These are phyloP conservation scores for Linepithema humile DNA, from an alignment of 1,140 invertebrate species.

Conservation along the genomic window DNA sequence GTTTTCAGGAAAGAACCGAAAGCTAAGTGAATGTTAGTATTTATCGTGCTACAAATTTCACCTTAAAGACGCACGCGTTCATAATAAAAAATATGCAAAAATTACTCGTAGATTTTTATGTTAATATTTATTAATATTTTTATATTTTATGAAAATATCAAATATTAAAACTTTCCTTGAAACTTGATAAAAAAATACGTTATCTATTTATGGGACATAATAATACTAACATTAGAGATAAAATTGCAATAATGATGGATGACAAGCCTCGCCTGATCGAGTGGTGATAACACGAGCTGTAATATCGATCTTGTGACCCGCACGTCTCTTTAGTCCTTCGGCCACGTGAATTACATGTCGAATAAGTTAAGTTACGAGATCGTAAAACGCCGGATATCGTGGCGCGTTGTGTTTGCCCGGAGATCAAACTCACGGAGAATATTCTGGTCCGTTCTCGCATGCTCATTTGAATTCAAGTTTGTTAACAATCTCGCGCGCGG, in stretches of 20 bases:
- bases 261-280: neutral
- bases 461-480: slow-evolving; percentile 1
- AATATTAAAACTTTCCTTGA: neutral
- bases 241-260: neutral
- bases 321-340: neutral
- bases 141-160: no score
- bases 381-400: neutral
- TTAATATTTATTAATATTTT: no score
- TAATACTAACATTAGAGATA: neutral
- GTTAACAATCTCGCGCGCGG: neutral
- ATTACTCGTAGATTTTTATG: neutral
- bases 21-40: neutral
- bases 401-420: neutral
- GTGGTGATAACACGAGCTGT: slow-evolving; percentile 7
- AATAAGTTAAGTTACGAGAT: slow-evolving; percentile 8
- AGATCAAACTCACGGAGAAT: neutral
- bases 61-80: neutral
- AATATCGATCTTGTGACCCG: slow-evolving; percentile 13
- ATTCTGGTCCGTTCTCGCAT: neutral
- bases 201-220: neutral
- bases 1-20: neutral
- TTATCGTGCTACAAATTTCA: neutral
- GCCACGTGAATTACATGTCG: neutral
- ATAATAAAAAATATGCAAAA: neutral
- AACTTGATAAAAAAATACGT: neutral